phyloP scores from a whole-genome alignment of 2,113 vertebrate species.

The Cyanoderma ruficeps region DNA sequence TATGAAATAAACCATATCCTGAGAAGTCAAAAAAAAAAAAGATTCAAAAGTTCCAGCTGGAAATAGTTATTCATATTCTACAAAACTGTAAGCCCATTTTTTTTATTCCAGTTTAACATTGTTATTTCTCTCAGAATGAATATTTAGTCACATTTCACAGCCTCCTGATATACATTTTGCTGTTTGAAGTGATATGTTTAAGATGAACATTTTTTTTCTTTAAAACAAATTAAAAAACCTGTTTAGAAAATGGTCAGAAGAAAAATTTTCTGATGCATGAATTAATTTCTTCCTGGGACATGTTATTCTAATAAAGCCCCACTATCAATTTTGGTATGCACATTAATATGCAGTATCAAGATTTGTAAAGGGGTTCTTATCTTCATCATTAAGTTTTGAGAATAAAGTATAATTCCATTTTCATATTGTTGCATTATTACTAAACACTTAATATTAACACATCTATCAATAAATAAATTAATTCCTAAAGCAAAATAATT shows the following conservation, averaged over 20 bases:
- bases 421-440: not conserved
- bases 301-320: not conserved
- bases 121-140: not conserved
- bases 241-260: not conserved
- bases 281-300: not conserved
- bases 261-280: not conserved
- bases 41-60: not conserved
- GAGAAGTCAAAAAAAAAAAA: not conserved
- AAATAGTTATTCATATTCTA: not conserved
- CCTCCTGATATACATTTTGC: not conserved
- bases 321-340: not conserved
- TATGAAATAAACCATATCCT: not conserved
- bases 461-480: not conserved
- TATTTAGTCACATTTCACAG: not conserved
- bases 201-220: not conserved
- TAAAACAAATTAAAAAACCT: accelerated
- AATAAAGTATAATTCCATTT: not conserved
- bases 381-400: not conserved
- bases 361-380: not conserved
- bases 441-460: not conserved
- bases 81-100: not conserved
- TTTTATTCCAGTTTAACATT: not conserved
- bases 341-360: not conserved
- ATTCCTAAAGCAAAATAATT: not conserved
- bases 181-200: not conserved